Evolutionary conservation across 2,113 vertebrate genomes (phyloP), one percentile per base, ranked within the genome.

Genomic region (Balaenoptera acutorostrata): DNA sequence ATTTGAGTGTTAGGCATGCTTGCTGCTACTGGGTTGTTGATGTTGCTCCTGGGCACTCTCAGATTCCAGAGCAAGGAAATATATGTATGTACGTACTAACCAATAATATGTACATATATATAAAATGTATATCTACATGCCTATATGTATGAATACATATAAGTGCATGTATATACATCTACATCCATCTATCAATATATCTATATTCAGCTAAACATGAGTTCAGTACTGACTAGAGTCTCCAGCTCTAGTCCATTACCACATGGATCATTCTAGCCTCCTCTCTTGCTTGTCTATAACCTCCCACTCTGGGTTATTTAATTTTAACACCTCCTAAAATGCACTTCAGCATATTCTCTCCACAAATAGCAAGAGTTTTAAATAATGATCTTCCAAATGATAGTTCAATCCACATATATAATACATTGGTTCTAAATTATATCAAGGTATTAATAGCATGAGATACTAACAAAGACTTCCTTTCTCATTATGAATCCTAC

Each of bases 401-500:
- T 11, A 83, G 41, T 46, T 96, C n/a, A 92, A 95, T 27, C 12
- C 29, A 89, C 33, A 82, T 63, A 68, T n/a, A 57, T 36, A 80
- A 95, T 46, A 75, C 13, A 90, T 31, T 29, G 3, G 33, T 77
- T 89, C 61, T 85, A 94, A 52, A 69, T 68, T 66, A 85, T 33
- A 74, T 29, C 10, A 77, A 72, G 66, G 69, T 89, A 39, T 44
- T 94, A 96, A 49, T 2, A 64, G 91, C 29, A 97, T 61, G 12
- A 96, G 31, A 93, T 61, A 33, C 2, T 83, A 97, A 29, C 44
- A 83, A 91, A 75, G 82, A 49, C 59, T 71, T 97, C 71, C 88
- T 95, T 97, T 80, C 61, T 66, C 21, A 36, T 93, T 87, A 81
- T 7, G 41, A 97, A 91, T 97, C 78, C 68, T 95, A 86, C 91